These are phyloP conservation scores for Nibea albiflora DNA, from an alignment of 2,113 vertebrate species.

Conservation along the genomic window DNA sequence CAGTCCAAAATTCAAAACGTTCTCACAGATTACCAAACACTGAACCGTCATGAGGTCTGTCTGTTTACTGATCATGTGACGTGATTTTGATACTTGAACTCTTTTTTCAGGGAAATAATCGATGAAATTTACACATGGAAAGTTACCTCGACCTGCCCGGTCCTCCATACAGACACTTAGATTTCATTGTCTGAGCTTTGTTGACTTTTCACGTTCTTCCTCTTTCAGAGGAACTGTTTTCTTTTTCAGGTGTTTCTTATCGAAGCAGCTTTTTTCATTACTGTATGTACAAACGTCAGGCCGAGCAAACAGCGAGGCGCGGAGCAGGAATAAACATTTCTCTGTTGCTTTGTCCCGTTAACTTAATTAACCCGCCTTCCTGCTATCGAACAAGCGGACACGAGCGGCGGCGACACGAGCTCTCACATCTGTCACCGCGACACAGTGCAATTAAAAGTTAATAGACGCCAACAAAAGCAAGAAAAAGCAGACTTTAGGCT, in stretches of 20 bases:
- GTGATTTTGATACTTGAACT: too few relatives aligned
- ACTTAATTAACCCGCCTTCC: conserved; percentile 64
- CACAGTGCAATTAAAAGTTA: conserved; percentile 81
- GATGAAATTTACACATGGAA: too few relatives aligned
- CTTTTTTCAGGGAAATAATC: too few relatives aligned
- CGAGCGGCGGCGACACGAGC: conserved; percentile 38
- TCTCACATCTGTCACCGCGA: conserved; percentile 73
- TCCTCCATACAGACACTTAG: too few relatives aligned
- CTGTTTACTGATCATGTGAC: too few relatives aligned
- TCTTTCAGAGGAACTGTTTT: conserved; percentile 15
- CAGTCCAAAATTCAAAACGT: too few relatives aligned
- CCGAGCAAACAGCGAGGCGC: conserved; percentile 28
- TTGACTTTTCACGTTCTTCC: conserved; percentile 4
- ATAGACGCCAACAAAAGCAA: conserved; percentile 64
- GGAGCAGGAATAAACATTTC: conserved; percentile 63
- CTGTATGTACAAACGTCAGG: conserved; percentile 46
- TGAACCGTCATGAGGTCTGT: too few relatives aligned
- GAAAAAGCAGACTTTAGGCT: conserved; percentile 55
- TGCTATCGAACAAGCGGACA: conserved; percentile 56
- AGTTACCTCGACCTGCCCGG: too few relatives aligned
- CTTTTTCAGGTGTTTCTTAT: conserved; percentile 37
- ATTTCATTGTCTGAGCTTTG: not conserved
- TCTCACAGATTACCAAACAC: too few relatives aligned
- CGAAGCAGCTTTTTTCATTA: conserved; percentile 51
- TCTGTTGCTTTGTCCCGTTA: conserved; percentile 57